Percentiles rank a stretch among this genome's conserved stretches.
Conservation (phyloP, 2,888 invertebrate species). For the Mythimna impura region DNA sequence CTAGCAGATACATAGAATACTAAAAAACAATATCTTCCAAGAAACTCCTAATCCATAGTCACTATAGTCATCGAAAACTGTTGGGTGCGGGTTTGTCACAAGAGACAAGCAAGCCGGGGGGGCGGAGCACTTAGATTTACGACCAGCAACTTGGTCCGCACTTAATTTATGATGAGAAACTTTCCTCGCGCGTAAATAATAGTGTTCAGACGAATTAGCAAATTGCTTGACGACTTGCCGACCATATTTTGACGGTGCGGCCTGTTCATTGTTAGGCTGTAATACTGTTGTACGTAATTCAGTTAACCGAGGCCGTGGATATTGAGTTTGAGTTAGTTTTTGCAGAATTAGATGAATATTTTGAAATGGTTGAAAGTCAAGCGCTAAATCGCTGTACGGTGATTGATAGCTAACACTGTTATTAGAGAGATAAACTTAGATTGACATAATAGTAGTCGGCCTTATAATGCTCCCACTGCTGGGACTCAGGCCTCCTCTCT, state of each 20-base stretch:
- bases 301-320: not conserved
- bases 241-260: constrained; percentile 41
- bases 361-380: not conserved
- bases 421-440: too few relatives aligned
- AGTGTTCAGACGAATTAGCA: constrained; percentile 72
- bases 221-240: constrained; percentile 60
- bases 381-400: not conserved
- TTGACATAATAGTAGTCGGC: too few relatives aligned
- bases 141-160: constrained; percentile 71
- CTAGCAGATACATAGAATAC: too few relatives aligned
- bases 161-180: constrained; percentile 79
- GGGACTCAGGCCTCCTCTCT: too few relatives aligned
- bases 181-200: constrained; percentile 76
- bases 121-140: constrained; percentile 72
- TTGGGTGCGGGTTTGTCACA: constrained; percentile 69
- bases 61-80: constrained; percentile 68
- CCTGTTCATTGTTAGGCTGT: constrained; percentile 31
- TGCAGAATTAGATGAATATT: not conserved
- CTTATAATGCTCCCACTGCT: too few relatives aligned
- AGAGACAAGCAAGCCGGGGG: constrained; percentile 66
- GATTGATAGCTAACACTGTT: not conserved
- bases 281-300: constrained; percentile 37
- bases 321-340: constrained; percentile 7
- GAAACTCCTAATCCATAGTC: constrained; percentile 45
- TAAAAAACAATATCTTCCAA: not conserved